These are phyloP conservation scores for Vidua chalybeata DNA, from an alignment of 2,113 vertebrate genomes.

Conservation along the genomic window DNA sequence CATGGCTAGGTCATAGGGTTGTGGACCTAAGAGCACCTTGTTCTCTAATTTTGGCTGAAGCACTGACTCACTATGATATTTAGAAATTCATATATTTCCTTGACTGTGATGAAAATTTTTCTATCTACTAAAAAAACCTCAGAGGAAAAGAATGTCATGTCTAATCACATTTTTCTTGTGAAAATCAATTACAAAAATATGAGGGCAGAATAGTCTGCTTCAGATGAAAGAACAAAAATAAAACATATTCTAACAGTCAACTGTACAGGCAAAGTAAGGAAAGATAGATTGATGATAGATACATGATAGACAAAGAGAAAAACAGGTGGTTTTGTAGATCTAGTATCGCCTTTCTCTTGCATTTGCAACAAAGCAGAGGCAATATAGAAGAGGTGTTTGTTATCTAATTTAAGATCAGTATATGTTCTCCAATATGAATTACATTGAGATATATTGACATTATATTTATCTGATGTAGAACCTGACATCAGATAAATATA, in stretches of 20 bases:
- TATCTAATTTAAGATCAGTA: not conserved
- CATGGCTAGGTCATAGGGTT: not conserved
- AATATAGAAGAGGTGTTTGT: not conserved
- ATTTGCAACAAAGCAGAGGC: not conserved
- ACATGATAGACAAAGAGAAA: not conserved
- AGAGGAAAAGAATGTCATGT: not conserved
- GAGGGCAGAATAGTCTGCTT: not conserved
- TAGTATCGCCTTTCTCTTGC: not conserved
- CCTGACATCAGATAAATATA: not conserved
- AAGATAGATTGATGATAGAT: not conserved
- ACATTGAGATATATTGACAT: not conserved
- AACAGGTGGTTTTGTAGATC: not conserved
- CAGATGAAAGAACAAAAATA: not conserved
- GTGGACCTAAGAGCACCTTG: not conserved
- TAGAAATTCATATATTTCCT: not conserved
- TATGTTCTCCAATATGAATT: not conserved
- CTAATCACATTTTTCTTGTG: not conserved
- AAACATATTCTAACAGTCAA: not conserved
- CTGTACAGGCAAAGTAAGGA: not conserved
- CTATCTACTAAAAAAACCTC: not conserved
- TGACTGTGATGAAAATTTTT: not conserved
- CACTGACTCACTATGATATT: not conserved
- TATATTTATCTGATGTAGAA: not conserved
- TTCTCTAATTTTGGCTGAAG: not conserved
- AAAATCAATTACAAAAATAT: not conserved